A percentile compares a stretch with the other conserved stretches of the same genome.
These are phyloP conservation scores for Coreoperca whiteheadi DNA, from an alignment of 2,113 vertebrate species.

Conservation along the genomic window DNA sequence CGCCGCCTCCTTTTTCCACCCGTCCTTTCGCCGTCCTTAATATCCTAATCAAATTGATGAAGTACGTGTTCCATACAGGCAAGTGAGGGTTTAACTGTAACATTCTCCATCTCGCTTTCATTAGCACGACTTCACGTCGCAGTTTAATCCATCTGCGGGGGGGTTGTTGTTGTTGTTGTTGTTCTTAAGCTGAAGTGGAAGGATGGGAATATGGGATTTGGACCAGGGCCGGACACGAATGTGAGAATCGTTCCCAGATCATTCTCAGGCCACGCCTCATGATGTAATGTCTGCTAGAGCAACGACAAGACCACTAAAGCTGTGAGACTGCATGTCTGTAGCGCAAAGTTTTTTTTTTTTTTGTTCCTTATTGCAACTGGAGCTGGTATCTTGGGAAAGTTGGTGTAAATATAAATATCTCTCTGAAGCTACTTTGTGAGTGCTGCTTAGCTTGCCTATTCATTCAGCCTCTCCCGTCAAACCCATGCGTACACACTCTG, in stretches of 20 bases:
- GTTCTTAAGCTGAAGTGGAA: constrained; percentile 36
- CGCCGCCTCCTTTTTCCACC: constrained; percentile 14
- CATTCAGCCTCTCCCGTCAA: constrained; percentile 22
- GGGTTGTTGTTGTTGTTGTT: constrained; percentile 14
- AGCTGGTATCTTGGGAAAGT: constrained; percentile 30
- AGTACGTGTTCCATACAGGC: not conserved
- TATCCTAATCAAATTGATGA: constrained; percentile 44
- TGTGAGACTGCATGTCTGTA: constrained; percentile 14
- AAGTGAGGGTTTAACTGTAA: constrained; percentile 39
- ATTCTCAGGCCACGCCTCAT: constrained; percentile 55
- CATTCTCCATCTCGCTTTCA: constrained; percentile 24
- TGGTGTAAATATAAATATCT: constrained; percentile 22
- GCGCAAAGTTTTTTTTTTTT: not conserved
- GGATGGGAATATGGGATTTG: constrained; percentile 57
- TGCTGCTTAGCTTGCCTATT: constrained; percentile 20
- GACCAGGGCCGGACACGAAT: constrained; percentile 34
- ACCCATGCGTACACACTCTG: constrained; percentile 29
- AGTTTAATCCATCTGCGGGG: constrained; percentile 13
- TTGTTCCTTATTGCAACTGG: not conserved
- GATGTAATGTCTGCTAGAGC: constrained; percentile 66
- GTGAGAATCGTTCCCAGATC: constrained; percentile 53
- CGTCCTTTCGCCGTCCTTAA: constrained; percentile 25
- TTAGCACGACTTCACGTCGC: constrained; percentile 16
- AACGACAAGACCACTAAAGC: constrained; percentile 30
- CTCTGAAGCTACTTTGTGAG: constrained; percentile 21